Base-by-base conservation (phyloP, 2,888 invertebrate genomes). In the Plebejus argus region DNA sequence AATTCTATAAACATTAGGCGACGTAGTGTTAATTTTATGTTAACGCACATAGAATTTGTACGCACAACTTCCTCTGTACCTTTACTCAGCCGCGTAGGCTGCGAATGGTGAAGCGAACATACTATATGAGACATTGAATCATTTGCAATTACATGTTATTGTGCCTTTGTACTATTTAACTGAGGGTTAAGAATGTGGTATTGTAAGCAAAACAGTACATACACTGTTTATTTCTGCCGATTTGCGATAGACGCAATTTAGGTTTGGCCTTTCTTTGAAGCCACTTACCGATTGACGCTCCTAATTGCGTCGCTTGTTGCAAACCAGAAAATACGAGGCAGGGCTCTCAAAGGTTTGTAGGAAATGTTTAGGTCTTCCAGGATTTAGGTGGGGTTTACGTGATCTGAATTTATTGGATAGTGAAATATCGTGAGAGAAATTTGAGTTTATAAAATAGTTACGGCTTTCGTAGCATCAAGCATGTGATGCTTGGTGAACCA, bases 121-220 rank as follows among this genome's bases (percentile, higher is more conserved):
- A 84, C 83, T 85, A 86, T 88, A 89, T 89, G 90, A 91, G 89
- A 90, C 91, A 90, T 87, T 91, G 93, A 89, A 93, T 91, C 92
- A 92, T 93, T 93, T 92, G 92, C 94, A 94, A 94, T 94, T 93
- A 93, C 93, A 93, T 87, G 91, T 91, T 93, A 93, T 92, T 93
- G 93, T 93, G 85, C 90, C 88, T 91, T 92, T 91, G 90, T 92
- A 86, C 89, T 89, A 90, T 90, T 90, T 89, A 91, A 90, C 87
- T 86, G 88, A 82, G 83, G 84, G 83, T 83, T 85, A 88, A 89
- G 89, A 89, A 90, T 88, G 89, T 86, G 81, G 89, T 85, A 93
- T 93, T 93, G 93, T 93, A 93, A 89, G 92, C 92, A 90, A 92
- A 91, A 88, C 88, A 90, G 89, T 87, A 83, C 80, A 84, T 87